These are phyloP conservation scores for Eulemur coronatus DNA, from an alignment of 2,797 vertebrate species.

Conservation along the genomic window DNA sequence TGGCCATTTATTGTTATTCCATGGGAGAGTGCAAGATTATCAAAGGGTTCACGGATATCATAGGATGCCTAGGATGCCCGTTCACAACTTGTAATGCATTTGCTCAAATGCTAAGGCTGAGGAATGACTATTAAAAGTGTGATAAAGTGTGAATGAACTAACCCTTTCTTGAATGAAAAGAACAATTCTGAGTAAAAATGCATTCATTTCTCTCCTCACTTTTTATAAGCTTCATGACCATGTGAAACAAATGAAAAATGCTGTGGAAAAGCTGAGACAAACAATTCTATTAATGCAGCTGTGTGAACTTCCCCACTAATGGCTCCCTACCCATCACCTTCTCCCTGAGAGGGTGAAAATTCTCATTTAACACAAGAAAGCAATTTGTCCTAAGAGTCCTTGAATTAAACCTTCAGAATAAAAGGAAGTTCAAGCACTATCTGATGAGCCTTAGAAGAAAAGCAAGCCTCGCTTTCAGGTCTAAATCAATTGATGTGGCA, in stretches of 20 bases:
- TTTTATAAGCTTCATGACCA: neutral
- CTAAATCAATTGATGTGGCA: conserved; percentile 1
- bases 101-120: neutral
- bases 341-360: conserved; percentile 24
- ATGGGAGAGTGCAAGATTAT: neutral
- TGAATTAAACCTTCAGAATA: conserved; percentile 54
- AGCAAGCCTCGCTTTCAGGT: neutral
- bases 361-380: conserved; percentile 58
- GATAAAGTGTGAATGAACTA: conserved; percentile 26
- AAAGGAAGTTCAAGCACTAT: neutral
- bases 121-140: neutral
- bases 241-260: conserved; percentile 43
- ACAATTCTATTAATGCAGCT: neutral
- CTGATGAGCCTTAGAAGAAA: conserved; percentile 21
- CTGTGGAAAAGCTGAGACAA: conserved; percentile 18
- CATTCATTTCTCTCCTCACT: neutral
- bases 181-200: neutral
- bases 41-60: neutral
- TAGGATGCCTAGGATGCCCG: neutral
- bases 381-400: conserved; percentile 64
- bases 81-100: conserved; percentile 25
- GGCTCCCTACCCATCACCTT: neutral
- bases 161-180: conserved; percentile 38
- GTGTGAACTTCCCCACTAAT: conserved; percentile 31
- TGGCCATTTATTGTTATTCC: neutral